Percentiles rank a stretch among this genome's conserved stretches.
Evolutionary conservation across 2,797 vertebrate genomes (phyloP).

Genomic region (Zenarchopterus dispar): DNA sequence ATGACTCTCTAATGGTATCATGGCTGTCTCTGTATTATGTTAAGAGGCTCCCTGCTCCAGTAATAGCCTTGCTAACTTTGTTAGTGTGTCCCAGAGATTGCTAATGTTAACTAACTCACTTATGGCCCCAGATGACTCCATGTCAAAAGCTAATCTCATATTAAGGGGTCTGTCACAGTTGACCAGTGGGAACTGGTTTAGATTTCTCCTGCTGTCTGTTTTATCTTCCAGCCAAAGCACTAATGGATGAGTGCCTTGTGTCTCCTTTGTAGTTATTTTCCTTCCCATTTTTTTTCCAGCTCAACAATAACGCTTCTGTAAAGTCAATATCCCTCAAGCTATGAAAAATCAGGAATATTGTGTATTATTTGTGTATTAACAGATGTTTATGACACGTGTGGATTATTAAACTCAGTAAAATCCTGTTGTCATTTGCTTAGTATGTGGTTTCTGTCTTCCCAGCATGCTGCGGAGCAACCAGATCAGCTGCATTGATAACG

Average conservation of each 20-base stretch:
- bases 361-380: no score
- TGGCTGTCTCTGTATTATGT: slow-evolving; percentile 79
- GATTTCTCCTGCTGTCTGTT: slow-evolving; percentile 55
- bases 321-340: no score
- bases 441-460: slow-evolving; percentile 16
- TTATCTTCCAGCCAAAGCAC: slow-evolving; percentile 27
- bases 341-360: no score
- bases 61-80: slow-evolving; percentile 81
- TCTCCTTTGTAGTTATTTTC: slow-evolving; percentile 6
- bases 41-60: slow-evolving; percentile 81
- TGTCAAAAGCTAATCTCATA: slow-evolving; percentile 78
- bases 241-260: neutral
- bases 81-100: slow-evolving; percentile 80
- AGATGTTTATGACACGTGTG: no score
- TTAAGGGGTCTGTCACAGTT: slow-evolving; percentile 59
- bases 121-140: slow-evolving; percentile 64
- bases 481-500: slow-evolving; percentile 95
- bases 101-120: slow-evolving; percentile 78
- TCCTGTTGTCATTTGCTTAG: neutral
- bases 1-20: slow-evolving; percentile 80
- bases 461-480: slow-evolving; percentile 98
- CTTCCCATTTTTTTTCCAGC: neutral
- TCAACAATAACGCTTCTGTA: no score
- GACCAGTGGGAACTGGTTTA: slow-evolving; percentile 64
- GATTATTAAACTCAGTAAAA: neutral